phyloP scores from a whole-genome alignment of 2,888 invertebrate species.

The Dilophus febrilis region DNA sequence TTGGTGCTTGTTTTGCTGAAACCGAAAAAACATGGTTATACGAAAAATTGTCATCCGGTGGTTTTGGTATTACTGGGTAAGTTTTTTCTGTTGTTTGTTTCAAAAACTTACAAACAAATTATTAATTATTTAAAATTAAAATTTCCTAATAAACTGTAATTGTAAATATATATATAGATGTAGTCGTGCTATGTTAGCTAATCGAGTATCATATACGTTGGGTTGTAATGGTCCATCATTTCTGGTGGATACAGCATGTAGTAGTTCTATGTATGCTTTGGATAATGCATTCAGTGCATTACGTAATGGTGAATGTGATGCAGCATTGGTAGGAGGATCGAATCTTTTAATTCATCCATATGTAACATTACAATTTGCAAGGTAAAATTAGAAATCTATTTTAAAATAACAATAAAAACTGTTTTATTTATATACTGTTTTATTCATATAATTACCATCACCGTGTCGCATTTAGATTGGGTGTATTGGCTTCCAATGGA shows the following conservation, averaged over 20 bases:
- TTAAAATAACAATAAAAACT: no score
- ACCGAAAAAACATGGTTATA: constrained; percentile 52
- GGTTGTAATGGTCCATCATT: constrained; percentile 81
- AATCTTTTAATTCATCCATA: constrained; percentile 77
- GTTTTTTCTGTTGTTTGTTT: background rate
- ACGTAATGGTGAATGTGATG: constrained; percentile 65
- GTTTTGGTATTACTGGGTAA: constrained; percentile 28
- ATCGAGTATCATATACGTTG: constrained; percentile 75
- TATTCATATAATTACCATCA: no score
- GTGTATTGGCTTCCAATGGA: constrained; percentile 69
- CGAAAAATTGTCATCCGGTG: constrained; percentile 39
- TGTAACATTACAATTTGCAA: constrained; percentile 71
- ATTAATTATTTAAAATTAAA: no score
- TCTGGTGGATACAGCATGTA: constrained; percentile 83
- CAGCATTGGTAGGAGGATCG: constrained; percentile 76
- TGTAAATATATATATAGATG: constrained; percentile 36
- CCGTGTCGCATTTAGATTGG: constrained; percentile 35
- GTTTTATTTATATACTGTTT: no score
- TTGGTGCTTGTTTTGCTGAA: constrained; percentile 55
- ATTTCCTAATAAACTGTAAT: no score
- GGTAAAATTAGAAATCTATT: no score
- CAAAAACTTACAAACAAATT: no score
- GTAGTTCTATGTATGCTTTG: constrained; percentile 77
- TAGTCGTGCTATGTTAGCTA: constrained; percentile 81
- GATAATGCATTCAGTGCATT: constrained; percentile 67